Base-by-base conservation (phyloP, 2,113 vertebrate species). In the Oreochromis tanganicae region DNA sequence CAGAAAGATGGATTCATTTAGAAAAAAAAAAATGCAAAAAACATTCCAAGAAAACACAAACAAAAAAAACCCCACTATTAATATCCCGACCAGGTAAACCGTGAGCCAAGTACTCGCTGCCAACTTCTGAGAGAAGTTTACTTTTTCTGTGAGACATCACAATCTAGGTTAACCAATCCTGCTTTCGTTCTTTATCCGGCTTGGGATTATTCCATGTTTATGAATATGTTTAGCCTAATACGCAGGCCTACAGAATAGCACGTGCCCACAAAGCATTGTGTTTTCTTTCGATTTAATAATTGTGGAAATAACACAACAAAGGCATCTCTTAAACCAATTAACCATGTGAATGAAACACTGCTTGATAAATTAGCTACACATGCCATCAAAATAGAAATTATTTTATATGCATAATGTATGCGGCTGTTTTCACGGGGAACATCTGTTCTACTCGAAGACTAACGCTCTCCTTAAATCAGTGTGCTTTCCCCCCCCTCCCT, bases 351-450 rank as follows among this genome's bases (percentile, higher is more conserved):
- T 95, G 95, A 95, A 96, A 95, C 94, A 93, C 94, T 85, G 96
- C 96, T 96, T 93, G 95, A 97, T 97, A 97, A 97, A 97, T 97
- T 96, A 97, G 96, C 96, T 93, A 94, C 96, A 96, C 85, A 59
- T 34, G 94, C 96, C 96, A 97, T 96, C 96, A 97, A 97, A 97
- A 97, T 92, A 95, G 96, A 96, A 96, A 97, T 97, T 79, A 97
- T 97, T 97, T 96, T 95, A 96, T 93, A 97, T 97, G 97, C 96
- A 98, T 97, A 97, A 97, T 97, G 94, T 95, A 98, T 97, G 96
- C 78, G 96, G 95, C 90, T 96, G 95, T 97, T 97, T 97, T 92
- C 97, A 93, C 79, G 6, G 84, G 93, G 92, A 97, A 97, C 97
- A 98, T 97, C 97, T 97, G 97, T 97, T 98, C 97, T 92, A 95